phyloP scores from a whole-genome alignment of 2,113 vertebrate genomes.

The Microtus richardsoni region DNA sequence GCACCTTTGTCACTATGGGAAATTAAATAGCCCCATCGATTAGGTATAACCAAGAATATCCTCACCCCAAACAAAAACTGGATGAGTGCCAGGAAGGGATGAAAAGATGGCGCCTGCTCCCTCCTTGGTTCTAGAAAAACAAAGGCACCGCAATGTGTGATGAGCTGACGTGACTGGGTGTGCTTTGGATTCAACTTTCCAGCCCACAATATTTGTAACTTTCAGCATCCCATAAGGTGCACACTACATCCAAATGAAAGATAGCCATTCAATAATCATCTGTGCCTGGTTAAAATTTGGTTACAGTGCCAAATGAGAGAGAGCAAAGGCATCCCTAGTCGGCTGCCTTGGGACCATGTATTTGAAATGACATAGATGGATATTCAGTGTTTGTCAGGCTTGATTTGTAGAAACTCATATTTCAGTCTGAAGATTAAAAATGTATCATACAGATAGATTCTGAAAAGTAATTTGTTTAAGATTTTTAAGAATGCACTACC shows the following conservation, averaged over 20 bases:
- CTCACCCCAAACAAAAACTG: neutral
- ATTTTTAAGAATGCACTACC: neutral
- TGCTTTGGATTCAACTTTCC: constrained; percentile 35
- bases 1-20: neutral
- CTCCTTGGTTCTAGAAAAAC: constrained; percentile 2
- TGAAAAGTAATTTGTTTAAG: constrained; percentile 6
- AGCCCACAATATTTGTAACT: neutral
- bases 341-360: neutral
- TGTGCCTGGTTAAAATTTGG: neutral
- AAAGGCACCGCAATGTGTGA: neutral
- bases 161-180: neutral
- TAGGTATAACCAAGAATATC: neutral
- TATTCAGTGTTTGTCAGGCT: neutral
- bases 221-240: neutral
- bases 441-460: neutral
- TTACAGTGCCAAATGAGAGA: constrained; percentile 11
- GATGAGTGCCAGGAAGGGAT: neutral
- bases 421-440: constrained; percentile 52
- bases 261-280: constrained; percentile 11
- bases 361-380: neutral
- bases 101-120: neutral
- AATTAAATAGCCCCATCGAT: neutral
- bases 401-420: constrained; percentile 32
- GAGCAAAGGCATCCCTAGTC: neutral
- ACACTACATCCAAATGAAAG: constrained; percentile 8